Percentiles rank a stretch among this genome's conserved stretches.
phyloP scores from a whole-genome alignment of 2,113 vertebrate species.

The Cephalopterus ornatus region DNA sequence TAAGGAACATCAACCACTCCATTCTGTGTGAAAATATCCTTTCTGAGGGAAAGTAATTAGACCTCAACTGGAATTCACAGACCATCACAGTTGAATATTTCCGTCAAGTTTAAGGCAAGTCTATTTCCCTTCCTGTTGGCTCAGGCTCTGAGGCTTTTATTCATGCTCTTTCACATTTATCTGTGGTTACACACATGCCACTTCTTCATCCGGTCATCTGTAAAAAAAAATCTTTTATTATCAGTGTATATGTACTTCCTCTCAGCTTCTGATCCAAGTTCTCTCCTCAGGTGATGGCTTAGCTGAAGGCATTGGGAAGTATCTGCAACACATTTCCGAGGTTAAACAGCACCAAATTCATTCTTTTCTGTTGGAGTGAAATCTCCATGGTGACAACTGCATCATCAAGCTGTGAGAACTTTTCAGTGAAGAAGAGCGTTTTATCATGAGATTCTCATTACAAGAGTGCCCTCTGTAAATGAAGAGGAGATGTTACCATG shows the following conservation, averaged over 20 bases:
- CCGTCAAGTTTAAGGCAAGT: conserved; percentile 12
- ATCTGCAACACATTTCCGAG: conserved; percentile 60
- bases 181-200: not conserved
- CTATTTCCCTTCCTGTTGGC: conserved; percentile 16
- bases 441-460: conserved; percentile 56
- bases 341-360: not conserved
- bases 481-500: not conserved
- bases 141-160: conserved; percentile 22
- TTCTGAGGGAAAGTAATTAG: not conserved
- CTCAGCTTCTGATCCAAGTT: conserved; percentile 38
- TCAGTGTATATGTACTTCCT: conserved; percentile 60
- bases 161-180: conserved; percentile 41
- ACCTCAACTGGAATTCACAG: conserved; percentile 15
- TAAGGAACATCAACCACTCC: not conserved
- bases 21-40: not conserved
- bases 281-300: conserved; percentile 29
- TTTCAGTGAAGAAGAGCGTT: conserved; percentile 7
- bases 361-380: conserved; percentile 43
- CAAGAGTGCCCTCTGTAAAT: conserved; percentile 72
- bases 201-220: not conserved
- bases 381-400: conserved; percentile 76
- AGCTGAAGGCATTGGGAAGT: conserved; percentile 59
- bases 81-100: conserved; percentile 8
- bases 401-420: conserved; percentile 37
- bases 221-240: conserved; percentile 6